A percentile compares a stretch with the other conserved stretches of the same genome.
These are phyloP conservation scores for Hanleya hanleyi DNA, from an alignment of 2,888 invertebrate genomes.

Conservation along the genomic window DNA sequence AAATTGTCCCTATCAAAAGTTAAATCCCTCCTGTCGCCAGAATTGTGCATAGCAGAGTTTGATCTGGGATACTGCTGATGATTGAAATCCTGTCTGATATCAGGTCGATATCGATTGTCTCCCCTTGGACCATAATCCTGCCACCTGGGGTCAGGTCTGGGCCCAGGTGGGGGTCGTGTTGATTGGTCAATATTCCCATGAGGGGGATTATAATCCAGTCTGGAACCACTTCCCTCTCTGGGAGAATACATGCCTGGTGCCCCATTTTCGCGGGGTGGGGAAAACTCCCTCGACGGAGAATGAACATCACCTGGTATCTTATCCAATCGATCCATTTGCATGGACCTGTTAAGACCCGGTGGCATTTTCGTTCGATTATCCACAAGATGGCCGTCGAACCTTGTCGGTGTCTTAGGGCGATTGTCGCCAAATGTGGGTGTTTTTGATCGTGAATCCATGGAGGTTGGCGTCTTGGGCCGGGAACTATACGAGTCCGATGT, in stretches of 20 bases:
- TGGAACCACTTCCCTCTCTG: background rate
- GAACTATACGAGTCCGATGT: constrained; percentile 12
- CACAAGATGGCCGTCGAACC: constrained; percentile 38
- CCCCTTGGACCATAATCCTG: constrained; percentile 29
- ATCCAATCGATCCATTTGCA: background rate
- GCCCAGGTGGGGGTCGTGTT: constrained; percentile 52
- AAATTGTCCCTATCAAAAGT: background rate
- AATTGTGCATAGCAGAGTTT: constrained; percentile 48
- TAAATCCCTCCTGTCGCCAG: constrained; percentile 36
- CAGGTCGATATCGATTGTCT: constrained; percentile 34
- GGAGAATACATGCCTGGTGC: background rate
- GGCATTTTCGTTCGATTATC: constrained; percentile 32
- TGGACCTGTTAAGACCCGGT: background rate
- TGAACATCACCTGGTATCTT: constrained; percentile 33
- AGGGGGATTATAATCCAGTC: background rate
- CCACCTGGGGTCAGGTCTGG: constrained; percentile 45
- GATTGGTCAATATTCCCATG: background rate
- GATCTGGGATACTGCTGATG: constrained; percentile 24
- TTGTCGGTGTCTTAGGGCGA: constrained; percentile 61
- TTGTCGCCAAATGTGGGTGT: constrained; percentile 45
- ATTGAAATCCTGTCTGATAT: constrained; percentile 24
- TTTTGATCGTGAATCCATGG: constrained; percentile 46
- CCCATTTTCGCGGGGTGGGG: constrained; percentile 30
- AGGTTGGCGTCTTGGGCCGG: constrained; percentile 14
- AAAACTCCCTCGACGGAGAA: constrained; percentile 43